These are phyloP conservation scores for Diabrotica virgifera DNA, from an alignment of 1,140 invertebrate species.

Conservation along the genomic window DNA sequence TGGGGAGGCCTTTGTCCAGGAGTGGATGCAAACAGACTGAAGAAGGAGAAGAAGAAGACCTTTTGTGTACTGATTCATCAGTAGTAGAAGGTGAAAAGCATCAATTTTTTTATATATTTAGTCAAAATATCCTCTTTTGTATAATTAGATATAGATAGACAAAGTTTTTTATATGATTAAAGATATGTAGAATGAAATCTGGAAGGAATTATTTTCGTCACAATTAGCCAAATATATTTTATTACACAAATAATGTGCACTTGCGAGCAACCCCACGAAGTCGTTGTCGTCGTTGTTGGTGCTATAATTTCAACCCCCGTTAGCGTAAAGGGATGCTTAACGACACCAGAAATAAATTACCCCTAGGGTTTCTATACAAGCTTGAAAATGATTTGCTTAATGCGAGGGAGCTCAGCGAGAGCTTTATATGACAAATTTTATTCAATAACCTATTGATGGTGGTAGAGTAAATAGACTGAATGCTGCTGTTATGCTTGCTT, in stretches of 20 bases:
- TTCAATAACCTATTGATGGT: constrained; percentile 40
- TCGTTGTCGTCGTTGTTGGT: constrained; percentile 11
- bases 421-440: constrained; percentile 42
- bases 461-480: constrained; percentile 32
- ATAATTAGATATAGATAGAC: no score
- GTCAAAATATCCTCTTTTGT: no score
- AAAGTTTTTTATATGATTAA: no score
- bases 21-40: no score
- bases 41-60: no score
- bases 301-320: constrained; percentile 37
- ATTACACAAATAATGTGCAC: constrained; percentile 18
- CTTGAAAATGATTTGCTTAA: constrained; percentile 42
- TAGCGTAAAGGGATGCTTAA: constrained; percentile 27
- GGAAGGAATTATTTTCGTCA: background rate
- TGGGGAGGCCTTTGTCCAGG: no score
- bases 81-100: no score
- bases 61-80: no score
- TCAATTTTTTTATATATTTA: no score
- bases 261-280: constrained; percentile 25
- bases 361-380: constrained; percentile 34
- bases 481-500: constrained; percentile 15
- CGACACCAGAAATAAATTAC: constrained; percentile 34
- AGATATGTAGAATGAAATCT: background rate
- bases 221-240: constrained; percentile 14
- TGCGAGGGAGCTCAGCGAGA: constrained; percentile 33